Conservation (phyloP, 2,888 invertebrate species). For the Aphidius colemani region DNA sequence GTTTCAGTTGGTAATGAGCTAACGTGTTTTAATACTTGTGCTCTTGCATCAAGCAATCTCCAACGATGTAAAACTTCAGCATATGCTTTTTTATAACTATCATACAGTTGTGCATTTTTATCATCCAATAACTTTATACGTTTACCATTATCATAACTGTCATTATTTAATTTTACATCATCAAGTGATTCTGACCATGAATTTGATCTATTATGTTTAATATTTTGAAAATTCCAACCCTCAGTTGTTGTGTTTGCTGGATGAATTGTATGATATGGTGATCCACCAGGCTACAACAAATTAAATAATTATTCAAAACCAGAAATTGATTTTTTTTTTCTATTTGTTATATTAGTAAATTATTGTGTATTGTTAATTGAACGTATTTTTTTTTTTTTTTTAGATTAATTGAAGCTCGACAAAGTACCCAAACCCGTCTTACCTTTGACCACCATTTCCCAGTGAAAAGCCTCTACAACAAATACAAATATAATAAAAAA, state of each 20-base stretch:
- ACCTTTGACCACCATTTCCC: constrained; percentile 70
- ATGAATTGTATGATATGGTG: constrained; percentile 88
- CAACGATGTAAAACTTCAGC: constrained; percentile 87
- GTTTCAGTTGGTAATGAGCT: constrained; percentile 59
- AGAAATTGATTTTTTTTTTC: not conserved
- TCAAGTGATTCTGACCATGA: constrained; percentile 88
- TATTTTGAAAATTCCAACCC: constrained; percentile 74
- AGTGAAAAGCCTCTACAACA: constrained; percentile 67
- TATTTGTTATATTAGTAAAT: not conserved
- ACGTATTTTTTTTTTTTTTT: not conserved
- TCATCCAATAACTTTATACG: constrained; percentile 58
- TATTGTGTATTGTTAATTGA: not conserved
- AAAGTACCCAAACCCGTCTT: constrained; percentile 57
- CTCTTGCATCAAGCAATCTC: constrained; percentile 78
- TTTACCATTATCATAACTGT: constrained; percentile 49
- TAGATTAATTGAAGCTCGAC: constrained; percentile 35
- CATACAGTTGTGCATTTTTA: constrained; percentile 67
- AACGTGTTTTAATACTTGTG: constrained; percentile 71
- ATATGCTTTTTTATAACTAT: constrained; percentile 84
- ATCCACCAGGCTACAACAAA: constrained; percentile 70
- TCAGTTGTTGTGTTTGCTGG: constrained; percentile 79
- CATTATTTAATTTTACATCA: constrained; percentile 64
- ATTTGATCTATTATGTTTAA: constrained; percentile 77
- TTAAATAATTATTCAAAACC: no score
- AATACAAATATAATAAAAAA: constrained; percentile 60